Conservation (phyloP, 2,888 invertebrate species). For the Sussaba pulchella region DNA sequence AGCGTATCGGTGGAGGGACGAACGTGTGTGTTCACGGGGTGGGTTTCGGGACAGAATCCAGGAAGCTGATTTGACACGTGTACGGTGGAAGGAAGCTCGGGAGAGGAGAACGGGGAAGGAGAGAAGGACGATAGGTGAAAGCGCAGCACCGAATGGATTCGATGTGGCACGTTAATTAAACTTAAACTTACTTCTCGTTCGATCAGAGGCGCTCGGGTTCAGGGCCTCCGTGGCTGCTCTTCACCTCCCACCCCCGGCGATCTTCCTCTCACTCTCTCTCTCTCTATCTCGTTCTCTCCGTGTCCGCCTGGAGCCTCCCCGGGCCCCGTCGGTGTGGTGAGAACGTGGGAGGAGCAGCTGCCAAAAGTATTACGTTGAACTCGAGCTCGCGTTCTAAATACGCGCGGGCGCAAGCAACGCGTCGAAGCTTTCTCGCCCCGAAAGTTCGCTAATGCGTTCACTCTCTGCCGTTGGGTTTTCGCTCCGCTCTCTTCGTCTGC, state of each 20-base stretch:
- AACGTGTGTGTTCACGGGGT: constrained; percentile 4
- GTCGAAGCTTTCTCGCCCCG: constrained; percentile 40
- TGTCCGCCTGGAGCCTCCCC: constrained; percentile 18
- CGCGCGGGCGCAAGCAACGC: constrained; percentile 35
- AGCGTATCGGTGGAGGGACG: constrained; percentile 11
- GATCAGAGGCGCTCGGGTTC: constrained; percentile 68
- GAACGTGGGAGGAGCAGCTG: constrained; percentile 73
- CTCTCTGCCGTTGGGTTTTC: constrained; percentile 29
- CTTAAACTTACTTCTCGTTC: constrained; percentile 77
- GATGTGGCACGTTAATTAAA: constrained; percentile 81
- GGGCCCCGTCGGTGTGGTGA: constrained; percentile 45
- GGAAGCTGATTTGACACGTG: constrained; percentile 19
- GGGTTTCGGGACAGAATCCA: no score
- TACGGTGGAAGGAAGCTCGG: constrained; percentile 9
- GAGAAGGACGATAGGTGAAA: constrained; percentile 67
- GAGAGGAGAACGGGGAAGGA: neutral
- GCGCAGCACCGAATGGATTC: constrained; percentile 73
- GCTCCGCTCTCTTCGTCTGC: neutral
- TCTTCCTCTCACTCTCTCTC: constrained; percentile 40
- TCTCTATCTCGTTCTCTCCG: constrained; percentile 10
- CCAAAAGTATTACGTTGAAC: constrained; percentile 78
- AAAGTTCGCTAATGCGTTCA: constrained; percentile 65
- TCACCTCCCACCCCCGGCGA: constrained; percentile 3
- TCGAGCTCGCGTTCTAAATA: constrained; percentile 67
- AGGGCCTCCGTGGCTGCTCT: constrained; percentile 58